Percentiles rank a stretch among this genome's conserved stretches.
These are phyloP conservation scores for Trachelus iudaicus DNA, from an alignment of 2,888 invertebrate species.

Conservation along the genomic window DNA sequence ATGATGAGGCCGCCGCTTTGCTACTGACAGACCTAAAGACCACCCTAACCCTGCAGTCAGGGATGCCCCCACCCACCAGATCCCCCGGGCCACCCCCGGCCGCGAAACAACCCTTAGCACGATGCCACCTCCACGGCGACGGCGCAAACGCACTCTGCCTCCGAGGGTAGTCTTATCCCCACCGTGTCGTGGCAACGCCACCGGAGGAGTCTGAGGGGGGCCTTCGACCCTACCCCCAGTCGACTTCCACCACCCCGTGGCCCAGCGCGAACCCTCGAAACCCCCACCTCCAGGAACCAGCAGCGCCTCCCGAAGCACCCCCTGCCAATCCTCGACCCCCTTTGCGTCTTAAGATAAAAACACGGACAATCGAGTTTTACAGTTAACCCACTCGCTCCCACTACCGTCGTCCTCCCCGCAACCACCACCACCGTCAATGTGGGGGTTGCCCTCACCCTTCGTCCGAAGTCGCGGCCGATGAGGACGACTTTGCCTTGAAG, in stretches of 20 bases:
- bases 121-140: slow-evolving; percentile 61
- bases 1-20: slow-evolving; percentile 66
- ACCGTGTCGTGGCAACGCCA: slow-evolving; percentile 39
- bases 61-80: slow-evolving; percentile 35
- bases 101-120: slow-evolving; percentile 59
- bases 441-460: not conserved
- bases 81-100: slow-evolving; percentile 38
- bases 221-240: slow-evolving; percentile 32
- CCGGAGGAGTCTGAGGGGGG: not conserved
- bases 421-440: slow-evolving; percentile 22
- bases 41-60: slow-evolving; percentile 64
- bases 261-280: slow-evolving; percentile 28
- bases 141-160: slow-evolving; percentile 62
- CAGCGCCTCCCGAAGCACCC: slow-evolving; percentile 32
- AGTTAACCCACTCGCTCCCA: slow-evolving; percentile 52
- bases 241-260: slow-evolving; percentile 34
- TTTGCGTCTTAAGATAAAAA: slow-evolving; percentile 63
- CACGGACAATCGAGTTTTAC: slow-evolving; percentile 62
- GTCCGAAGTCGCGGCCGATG: not conserved
- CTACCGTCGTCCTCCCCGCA: not conserved
- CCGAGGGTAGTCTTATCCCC: slow-evolving; percentile 65
- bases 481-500: not conserved
- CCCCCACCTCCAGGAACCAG: slow-evolving; percentile 29
- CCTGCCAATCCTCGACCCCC: slow-evolving; percentile 28
- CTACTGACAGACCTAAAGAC: slow-evolving; percentile 64